These are phyloP conservation scores for Coturnix japonica DNA, from an alignment of 2,113 vertebrate genomes.

Conservation along the genomic window DNA sequence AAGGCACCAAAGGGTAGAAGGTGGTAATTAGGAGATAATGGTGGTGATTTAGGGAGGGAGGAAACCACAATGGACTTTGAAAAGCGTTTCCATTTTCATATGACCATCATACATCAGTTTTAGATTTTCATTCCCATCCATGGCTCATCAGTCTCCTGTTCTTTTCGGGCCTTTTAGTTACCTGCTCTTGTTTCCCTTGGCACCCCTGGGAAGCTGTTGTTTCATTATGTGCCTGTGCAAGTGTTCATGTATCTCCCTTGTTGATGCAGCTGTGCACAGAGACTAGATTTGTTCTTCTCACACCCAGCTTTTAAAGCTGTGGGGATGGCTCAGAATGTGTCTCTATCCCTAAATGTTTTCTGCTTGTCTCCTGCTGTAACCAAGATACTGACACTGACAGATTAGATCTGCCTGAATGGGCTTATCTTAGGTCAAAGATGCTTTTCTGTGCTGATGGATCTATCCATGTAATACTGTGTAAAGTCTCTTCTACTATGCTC, in stretches of 20 bases:
- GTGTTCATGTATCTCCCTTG: neutral
- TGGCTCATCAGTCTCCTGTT: neutral
- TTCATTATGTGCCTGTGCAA: neutral
- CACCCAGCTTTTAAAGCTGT: neutral
- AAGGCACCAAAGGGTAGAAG: neutral
- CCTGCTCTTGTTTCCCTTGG: neutral
- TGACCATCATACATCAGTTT: neutral
- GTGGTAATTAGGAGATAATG: neutral
- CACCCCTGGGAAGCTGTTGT: conserved; percentile 3
- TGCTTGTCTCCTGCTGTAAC: neutral
- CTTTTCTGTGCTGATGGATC: neutral
- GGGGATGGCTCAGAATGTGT: neutral
- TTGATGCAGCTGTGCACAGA: neutral
- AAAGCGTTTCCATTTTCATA: neutral
- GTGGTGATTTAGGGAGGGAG: neutral
- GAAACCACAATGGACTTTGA: neutral
- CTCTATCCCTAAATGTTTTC: neutral
- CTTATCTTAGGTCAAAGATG: neutral
- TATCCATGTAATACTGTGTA: neutral
- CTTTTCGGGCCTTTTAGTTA: conserved; percentile 8
- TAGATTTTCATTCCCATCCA: neutral
- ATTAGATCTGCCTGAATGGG: neutral
- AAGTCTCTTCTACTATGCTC: neutral
- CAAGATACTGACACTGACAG: neutral
- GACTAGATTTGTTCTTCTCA: neutral